Evolutionary conservation across 2,797 vertebrate genomes (phyloP).

Genomic region (Denticeps clupeoides): DNA sequence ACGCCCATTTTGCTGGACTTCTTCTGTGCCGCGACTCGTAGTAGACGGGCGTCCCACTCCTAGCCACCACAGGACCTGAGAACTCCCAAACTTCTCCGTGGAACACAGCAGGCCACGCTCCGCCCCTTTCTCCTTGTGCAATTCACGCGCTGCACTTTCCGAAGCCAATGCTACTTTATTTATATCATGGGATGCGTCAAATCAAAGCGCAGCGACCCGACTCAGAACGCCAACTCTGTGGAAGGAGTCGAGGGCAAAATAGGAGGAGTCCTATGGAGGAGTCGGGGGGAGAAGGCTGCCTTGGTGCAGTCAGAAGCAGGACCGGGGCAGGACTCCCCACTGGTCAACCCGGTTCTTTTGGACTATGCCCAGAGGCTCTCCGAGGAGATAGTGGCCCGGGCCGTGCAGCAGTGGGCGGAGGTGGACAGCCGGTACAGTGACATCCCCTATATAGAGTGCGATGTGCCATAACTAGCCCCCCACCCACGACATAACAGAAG

Average conservation of each 20-base stretch:
- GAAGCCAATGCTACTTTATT: constrained; percentile 44
- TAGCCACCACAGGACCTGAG: neutral
- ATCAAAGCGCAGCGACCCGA: constrained; percentile 71
- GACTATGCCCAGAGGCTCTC: constrained; percentile 84
- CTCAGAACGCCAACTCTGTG: constrained; percentile 44
- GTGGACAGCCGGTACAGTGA: constrained; percentile 79
- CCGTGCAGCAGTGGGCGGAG: constrained; percentile 81
- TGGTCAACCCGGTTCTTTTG: constrained; percentile 51
- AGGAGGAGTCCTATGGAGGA: constrained; percentile 21
- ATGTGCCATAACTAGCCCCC: constrained; percentile 59
- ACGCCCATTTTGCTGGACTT: no score
- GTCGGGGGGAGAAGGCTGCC: constrained; percentile 51
- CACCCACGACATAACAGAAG: neutral
- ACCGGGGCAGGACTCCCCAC: constrained; percentile 30
- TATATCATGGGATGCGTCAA: constrained; percentile 90
- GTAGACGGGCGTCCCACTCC: no score
- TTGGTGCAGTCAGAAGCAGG: constrained; percentile 41
- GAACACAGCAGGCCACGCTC: neutral
- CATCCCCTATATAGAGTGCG: constrained; percentile 91
- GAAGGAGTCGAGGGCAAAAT: constrained; percentile 37
- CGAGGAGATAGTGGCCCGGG: constrained; percentile 75
- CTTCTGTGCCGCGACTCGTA: no score
- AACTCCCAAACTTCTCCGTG: constrained; percentile 6
- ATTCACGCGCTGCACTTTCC: constrained; percentile 3
- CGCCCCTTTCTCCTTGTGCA: neutral